Percentiles rank a stretch among this genome's conserved stretches.
Evolutionary conservation across 1,140 invertebrate genomes (phyloP).

Genomic region (Rhagoletis pomonella): DNA sequence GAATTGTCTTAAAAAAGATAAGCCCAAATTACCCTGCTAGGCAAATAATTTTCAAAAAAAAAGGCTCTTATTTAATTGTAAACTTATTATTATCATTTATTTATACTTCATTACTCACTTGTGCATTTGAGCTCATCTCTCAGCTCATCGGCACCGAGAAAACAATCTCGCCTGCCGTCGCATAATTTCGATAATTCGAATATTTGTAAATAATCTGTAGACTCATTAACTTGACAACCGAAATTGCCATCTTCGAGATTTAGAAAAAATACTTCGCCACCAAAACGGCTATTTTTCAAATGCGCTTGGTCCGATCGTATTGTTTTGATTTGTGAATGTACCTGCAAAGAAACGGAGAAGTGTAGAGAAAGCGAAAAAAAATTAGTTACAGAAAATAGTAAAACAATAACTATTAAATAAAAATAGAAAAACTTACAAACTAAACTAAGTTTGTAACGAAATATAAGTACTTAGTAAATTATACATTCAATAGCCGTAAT

Average conservation of each 20-base stretch:
- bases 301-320: slow-evolving; percentile 62
- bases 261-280: slow-evolving; percentile 95
- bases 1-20: no score
- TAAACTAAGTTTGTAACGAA: no score
- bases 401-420: no score
- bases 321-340: slow-evolving; percentile 80
- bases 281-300: slow-evolving; percentile 79
- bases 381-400: background rate
- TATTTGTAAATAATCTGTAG: slow-evolving; percentile 93
- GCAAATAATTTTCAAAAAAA: no score
- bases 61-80: background rate
- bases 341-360: slow-evolving; percentile 76
- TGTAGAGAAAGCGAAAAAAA: slow-evolving; percentile 53
- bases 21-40: no score
- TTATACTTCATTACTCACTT: slow-evolving; percentile 79
- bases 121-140: slow-evolving; percentile 93
- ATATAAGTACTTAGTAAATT: no score
- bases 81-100: background rate
- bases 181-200: slow-evolving; percentile 96
- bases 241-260: slow-evolving; percentile 98
- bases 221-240: slow-evolving; percentile 97
- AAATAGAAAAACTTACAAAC: no score
- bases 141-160: slow-evolving; percentile 92
- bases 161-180: slow-evolving; percentile 92
- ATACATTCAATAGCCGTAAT: no score